Conservation (phyloP, 2,888 invertebrate species). For the Sphecodes monilicornis region DNA sequence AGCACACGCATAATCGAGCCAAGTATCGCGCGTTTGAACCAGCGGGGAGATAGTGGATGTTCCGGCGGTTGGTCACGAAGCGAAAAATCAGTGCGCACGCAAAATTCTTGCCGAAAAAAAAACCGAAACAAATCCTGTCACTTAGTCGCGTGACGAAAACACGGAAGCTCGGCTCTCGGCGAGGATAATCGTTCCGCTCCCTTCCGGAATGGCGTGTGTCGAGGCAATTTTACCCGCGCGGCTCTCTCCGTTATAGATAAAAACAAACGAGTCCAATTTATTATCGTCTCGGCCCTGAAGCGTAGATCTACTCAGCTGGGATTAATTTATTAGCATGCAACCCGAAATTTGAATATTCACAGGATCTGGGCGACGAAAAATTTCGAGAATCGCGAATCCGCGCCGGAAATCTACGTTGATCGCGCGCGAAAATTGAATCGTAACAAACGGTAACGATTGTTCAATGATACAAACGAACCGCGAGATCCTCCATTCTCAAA, state of each 20-base stretch:
- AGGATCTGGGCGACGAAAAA: conserved; percentile 15
- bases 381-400: neutral
- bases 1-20: neutral
- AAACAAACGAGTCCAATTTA: conserved; percentile 59
- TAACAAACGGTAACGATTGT: neutral
- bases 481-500: neutral
- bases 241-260: conserved; percentile 20
- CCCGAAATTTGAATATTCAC: conserved; percentile 48
- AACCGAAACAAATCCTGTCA: neutral
- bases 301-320: conserved; percentile 38
- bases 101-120: neutral
- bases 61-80: neutral
- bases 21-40: neutral
- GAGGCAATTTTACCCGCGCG: conserved; percentile 23
- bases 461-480: neutral
- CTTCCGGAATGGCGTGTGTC: conserved; percentile 30
- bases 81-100: neutral
- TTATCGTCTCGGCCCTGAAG: conserved; percentile 25
- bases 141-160: conserved; percentile 14
- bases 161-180: neutral
- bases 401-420: neutral
- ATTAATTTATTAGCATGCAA: conserved; percentile 52
- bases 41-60: neutral
- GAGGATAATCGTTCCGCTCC: conserved; percentile 30
- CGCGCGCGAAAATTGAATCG: conserved; percentile 31